Evolutionary conservation across 1,140 invertebrate genomes (phyloP).

Genomic region (Pygmarrhopalites habei): DNA sequence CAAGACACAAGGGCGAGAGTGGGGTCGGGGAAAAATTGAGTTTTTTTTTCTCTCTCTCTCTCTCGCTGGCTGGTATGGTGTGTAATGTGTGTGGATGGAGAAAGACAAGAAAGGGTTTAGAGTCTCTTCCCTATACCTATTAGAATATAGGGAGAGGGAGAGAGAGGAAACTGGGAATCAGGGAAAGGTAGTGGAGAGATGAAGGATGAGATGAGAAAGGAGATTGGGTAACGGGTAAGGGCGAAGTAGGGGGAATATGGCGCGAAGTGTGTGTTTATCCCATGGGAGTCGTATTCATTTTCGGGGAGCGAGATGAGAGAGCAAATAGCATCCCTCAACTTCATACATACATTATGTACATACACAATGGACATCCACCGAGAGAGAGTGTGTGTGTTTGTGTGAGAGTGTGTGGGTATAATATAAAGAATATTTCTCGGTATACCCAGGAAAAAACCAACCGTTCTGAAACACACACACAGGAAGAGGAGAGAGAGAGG

Average conservation of each 20-base stretch:
- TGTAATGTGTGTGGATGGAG: no score
- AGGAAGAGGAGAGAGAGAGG: no score
- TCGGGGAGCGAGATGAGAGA: constrained; percentile 15
- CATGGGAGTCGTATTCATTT: constrained; percentile 30
- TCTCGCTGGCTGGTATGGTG: no score
- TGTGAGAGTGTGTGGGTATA: no score
- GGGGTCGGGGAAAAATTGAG: background rate
- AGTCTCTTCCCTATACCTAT: no score
- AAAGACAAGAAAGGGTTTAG: background rate
- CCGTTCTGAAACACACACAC: no score
- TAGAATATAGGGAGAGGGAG: background rate
- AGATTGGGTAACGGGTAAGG: background rate
- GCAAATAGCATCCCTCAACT: no score
- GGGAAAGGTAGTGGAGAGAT: background rate
- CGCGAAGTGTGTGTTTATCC: constrained; percentile 12
- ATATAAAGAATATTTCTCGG: no score
- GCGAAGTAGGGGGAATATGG: background rate
- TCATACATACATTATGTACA: no score
- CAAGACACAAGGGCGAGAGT: background rate
- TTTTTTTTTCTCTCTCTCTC: background rate
- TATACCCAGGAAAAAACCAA: no score
- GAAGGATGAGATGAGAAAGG: background rate
- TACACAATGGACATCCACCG: no score
- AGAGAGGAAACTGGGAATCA: background rate
- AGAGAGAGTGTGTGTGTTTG: no score